Conservation (phyloP, 2,797 vertebrate genomes). For the Vipera latastei region DNA sequence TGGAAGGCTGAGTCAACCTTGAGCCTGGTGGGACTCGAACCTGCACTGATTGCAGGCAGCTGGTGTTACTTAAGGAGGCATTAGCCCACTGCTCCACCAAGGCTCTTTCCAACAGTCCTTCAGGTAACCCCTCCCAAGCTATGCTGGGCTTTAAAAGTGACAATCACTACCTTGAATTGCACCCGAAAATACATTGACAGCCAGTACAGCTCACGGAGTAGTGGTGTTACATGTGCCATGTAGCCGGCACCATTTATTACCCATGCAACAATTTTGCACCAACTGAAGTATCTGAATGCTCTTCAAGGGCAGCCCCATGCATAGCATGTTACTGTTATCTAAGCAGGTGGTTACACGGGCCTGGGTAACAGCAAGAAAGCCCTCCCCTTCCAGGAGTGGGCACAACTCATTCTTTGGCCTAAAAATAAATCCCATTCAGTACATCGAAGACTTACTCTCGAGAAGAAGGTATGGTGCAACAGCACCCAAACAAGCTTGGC, state of each 20-base stretch:
- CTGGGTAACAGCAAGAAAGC: not conserved
- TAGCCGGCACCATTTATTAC: not conserved
- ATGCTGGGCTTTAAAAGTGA: not conserved
- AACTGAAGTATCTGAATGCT: not conserved
- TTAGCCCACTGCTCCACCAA: no score
- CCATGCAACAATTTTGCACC: not conserved
- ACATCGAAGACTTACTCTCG: no score
- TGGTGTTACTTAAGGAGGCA: no score
- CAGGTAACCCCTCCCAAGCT: not conserved
- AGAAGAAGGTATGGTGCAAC: not conserved
- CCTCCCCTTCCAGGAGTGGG: not conserved
- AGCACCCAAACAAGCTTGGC: not conserved
- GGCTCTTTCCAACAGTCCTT: not conserved
- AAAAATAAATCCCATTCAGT: not conserved
- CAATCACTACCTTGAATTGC: not conserved
- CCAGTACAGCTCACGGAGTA: not conserved
- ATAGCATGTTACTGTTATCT: not conserved
- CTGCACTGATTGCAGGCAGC: no score
- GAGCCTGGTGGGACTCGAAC: no score
- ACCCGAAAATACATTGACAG: not conserved
- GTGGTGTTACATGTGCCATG: not conserved
- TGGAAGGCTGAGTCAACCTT: no score
- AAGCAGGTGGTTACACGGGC: not conserved
- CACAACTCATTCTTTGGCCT: not conserved
- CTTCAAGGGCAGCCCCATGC: not conserved